Base-by-base conservation (phyloP, 1,140 invertebrate genomes). In the Hypothenemus hampei region DNA sequence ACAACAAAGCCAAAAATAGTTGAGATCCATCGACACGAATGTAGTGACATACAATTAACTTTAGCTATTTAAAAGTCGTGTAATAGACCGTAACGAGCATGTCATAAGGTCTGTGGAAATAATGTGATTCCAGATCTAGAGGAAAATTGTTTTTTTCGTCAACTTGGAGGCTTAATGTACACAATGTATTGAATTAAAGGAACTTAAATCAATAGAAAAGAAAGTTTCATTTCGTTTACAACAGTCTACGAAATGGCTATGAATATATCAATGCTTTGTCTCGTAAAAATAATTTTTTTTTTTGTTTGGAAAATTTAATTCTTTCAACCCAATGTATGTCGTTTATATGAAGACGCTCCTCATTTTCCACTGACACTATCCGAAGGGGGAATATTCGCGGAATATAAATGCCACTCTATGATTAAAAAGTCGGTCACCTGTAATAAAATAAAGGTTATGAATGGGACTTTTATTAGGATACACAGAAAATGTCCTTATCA, bases 321-420 rank as follows among this genome's bases (percentile, higher is more conserved):
- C 16, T 46, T 33, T 18, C 24, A 19, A 15, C 35, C 39, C 39
- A 37, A 5, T 45, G 21, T 31, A 22, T 8, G 15, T 37, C 41
- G 31, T 36, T 46, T 13, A 31, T 29, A 43, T 40, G 35, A 47
- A 7, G 44, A 55, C 52, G 24, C 52, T 55, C 52, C 52, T 44
- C 47, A 53, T 47, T 53, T 41, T 29, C 53, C n/a, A 24, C 19
- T 26, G n/a, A 47, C 21, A 43, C 37, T 1, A 35, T 11, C 21
- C 26, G 23, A 16, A 4, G 37, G 41, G 49, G 50, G 52, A 56
- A 60, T 60, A 52, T n/a, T n/a, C 58, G 53, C 20, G 35, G 53
- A 39, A 52, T n/a, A n/a, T n/a, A 60, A 60, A 60, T 60, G 49
- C 49, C 58, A 60, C 58, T 40, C 43, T 36, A 55, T 55, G 23